Evolutionary conservation across 2,888 invertebrate species (phyloP).

Genomic region (Hirudinaria manillensis): DNA sequence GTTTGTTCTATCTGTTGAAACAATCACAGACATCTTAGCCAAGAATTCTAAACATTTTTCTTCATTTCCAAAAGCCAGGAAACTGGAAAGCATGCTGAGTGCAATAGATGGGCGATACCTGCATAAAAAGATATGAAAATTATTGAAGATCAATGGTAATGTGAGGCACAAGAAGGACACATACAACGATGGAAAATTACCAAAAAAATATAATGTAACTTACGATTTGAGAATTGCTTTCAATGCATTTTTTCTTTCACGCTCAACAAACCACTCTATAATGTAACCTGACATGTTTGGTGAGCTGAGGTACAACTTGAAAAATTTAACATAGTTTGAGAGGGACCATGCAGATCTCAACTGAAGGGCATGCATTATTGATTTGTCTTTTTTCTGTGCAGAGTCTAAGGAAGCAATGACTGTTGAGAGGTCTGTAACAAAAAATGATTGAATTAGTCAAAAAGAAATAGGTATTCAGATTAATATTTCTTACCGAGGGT

Average conservation of each 20-base stretch:
- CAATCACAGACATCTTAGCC: constrained; percentile 68
- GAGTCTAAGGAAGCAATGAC: constrained; percentile 65
- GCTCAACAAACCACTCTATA: constrained; percentile 94
- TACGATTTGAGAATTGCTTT: constrained; percentile 93
- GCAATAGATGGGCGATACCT: constrained; percentile 89
- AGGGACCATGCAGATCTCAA: constrained; percentile 87
- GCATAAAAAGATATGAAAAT: constrained; percentile 26
- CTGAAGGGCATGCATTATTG: constrained; percentile 76
- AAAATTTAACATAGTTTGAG: constrained; percentile 85
- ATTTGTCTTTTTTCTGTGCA: constrained; percentile 76
- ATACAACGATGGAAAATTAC: neutral
- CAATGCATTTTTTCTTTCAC: constrained; percentile 85
- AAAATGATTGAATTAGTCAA: neutral
- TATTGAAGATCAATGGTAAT: neutral
- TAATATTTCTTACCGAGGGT: constrained; percentile 67
- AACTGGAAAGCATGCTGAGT: constrained; percentile 75
- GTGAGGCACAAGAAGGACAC: neutral
- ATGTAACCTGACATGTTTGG: constrained; percentile 93
- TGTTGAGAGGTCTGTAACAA: constrained; percentile 22
- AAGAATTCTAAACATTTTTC: constrained; percentile 83
- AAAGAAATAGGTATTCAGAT: neutral
- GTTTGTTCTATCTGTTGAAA: constrained; percentile 57
- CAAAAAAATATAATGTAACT: constrained; percentile 57
- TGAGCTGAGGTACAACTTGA: constrained; percentile 77
- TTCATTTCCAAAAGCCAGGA: constrained; percentile 78